phyloP scores from a whole-genome alignment of 2,888 invertebrate species.

The Diloba caeruleocephala region DNA sequence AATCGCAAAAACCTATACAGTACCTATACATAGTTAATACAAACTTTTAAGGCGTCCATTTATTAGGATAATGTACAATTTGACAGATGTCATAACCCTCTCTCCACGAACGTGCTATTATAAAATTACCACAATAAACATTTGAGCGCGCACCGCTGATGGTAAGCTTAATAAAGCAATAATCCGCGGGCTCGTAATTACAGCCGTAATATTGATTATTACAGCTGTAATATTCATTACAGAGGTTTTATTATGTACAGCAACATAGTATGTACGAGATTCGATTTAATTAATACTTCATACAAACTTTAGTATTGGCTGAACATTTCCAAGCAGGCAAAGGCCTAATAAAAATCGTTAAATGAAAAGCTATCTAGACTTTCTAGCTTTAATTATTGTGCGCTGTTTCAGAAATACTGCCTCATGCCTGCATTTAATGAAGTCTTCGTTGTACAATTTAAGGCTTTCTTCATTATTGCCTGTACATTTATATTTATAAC shows the following conservation, averaged over 20 bases:
- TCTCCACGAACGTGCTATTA: constrained; percentile 46
- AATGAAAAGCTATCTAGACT: constrained; percentile 16
- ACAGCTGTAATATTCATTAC: constrained; percentile 56
- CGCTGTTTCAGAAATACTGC: background rate
- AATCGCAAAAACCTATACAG: no score
- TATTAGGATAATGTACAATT: constrained; percentile 38
- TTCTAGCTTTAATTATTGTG: constrained; percentile 5
- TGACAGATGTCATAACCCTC: constrained; percentile 47
- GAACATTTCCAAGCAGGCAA: constrained; percentile 24
- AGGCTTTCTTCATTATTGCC: no score
- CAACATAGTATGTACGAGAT: constrained; percentile 64
- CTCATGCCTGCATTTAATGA: background rate
- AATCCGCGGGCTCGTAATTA: constrained; percentile 62
- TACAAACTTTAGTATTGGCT: constrained; percentile 29
- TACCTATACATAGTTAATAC: constrained; percentile 5
- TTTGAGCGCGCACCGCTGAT: constrained; percentile 56
- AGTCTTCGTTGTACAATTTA: background rate
- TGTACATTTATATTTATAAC: no score
- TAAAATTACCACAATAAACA: constrained; percentile 69
- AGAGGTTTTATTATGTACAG: constrained; percentile 55
- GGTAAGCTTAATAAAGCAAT: constrained; percentile 67
- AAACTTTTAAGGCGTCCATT: no score
- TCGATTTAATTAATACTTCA: constrained; percentile 54
- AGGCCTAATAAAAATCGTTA: constrained; percentile 34
- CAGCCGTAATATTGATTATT: constrained; percentile 65